Conservation (phyloP, 2,797 vertebrate species). For the Sebastes itinus region DNA sequence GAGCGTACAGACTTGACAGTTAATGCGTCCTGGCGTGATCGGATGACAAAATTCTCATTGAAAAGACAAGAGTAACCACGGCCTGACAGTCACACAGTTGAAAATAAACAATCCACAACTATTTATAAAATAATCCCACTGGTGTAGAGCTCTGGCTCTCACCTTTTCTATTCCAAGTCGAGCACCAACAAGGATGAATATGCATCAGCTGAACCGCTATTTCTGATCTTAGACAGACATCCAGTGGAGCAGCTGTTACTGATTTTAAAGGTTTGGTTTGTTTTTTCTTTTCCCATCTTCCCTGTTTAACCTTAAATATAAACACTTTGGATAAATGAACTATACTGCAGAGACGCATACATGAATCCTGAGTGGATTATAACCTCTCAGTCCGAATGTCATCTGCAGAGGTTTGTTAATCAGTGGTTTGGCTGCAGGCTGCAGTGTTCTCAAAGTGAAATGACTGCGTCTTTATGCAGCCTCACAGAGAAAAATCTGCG, state of each 20-base stretch:
- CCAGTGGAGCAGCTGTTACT: neutral
- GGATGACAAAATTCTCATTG: too few relatives aligned
- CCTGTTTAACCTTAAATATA: neutral
- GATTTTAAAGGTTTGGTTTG: neutral
- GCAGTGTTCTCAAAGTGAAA: neutral
- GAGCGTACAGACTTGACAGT: too few relatives aligned
- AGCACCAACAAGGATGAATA: neutral
- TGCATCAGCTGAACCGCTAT: neutral
- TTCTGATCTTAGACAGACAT: neutral
- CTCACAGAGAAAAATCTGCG: slow-evolving; percentile 64
- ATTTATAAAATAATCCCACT: neutral
- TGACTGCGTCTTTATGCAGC: slow-evolving; percentile 60
- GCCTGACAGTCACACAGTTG: too few relatives aligned
- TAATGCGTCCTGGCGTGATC: too few relatives aligned
- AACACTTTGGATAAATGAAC: neutral
- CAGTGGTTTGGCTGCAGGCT: neutral
- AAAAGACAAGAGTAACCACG: too few relatives aligned
- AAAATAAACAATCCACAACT: too few relatives aligned
- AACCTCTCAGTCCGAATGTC: neutral
- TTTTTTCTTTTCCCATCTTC: neutral
- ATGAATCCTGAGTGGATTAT: neutral
- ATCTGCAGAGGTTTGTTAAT: slow-evolving; percentile 15
- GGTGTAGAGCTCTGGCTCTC: neutral
- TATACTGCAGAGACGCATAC: neutral
- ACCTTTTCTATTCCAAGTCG: neutral